Base-by-base conservation (phyloP, 2,113 vertebrate genomes). In the Clarias magur region DNA sequence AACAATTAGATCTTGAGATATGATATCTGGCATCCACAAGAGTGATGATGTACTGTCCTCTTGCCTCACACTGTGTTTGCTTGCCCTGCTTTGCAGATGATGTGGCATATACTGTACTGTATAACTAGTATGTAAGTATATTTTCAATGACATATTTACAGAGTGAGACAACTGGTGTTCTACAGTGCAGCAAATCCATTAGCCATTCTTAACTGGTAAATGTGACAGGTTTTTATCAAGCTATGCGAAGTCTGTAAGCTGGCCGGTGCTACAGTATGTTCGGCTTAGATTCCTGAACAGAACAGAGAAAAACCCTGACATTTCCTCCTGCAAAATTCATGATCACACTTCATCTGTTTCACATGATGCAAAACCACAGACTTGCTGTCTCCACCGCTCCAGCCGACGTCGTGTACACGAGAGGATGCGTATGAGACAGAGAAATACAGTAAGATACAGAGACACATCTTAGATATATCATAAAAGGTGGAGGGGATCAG, bases 361-460 rank as follows among this genome's bases (percentile, higher is more conserved):
- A 59, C 62, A 79, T 73, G 60, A 83, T 38, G 54, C 85, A 67
- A 76, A 88, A 79, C 84, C 88, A 79, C 88, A 86, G 88, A 83
- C 84, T 88, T 13, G 48, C 79, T 78, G 84, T 68, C 88, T 88
- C 76, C 83, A 72, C 25, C 11, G n/a, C 57, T 57, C 84, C 53
- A n/a, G 60, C 82, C 10, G 56, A 23, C 78, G 34, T 38, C 34
- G 2, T 38, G 34, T 16, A 86, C 48, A 67, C 1, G 3, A 34
- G 8, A 56, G 17, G n/a, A 25, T 70, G 53, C 38, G 76, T 60
- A 19, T 85, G 4, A 34, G 54, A 48, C 38, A 48, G 72, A 48
- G 67, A 73, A 12, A 21, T 48, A 42, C 5, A 42, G 42, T 42
- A 56, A 62, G 25, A 34, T 15, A 15, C 19, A 80, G 23, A 34